phyloP scores from a whole-genome alignment of 2,113 vertebrate species.

The Pycnonotus jocosus region DNA sequence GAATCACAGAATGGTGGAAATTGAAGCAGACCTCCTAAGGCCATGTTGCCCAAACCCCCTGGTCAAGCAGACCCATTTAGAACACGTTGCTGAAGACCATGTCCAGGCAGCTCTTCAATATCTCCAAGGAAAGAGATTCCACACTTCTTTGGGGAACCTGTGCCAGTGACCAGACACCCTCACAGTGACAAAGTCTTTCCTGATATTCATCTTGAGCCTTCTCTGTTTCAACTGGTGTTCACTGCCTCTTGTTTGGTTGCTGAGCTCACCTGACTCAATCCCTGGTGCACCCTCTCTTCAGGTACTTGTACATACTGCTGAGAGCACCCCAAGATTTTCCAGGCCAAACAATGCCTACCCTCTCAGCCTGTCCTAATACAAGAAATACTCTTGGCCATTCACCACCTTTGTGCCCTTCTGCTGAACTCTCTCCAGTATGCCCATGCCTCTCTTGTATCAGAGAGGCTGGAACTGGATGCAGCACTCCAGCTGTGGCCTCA shows the following conservation, averaged over 20 bases:
- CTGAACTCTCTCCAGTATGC: neutral
- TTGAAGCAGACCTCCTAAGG: neutral
- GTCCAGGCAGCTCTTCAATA: neutral
- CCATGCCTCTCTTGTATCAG: too few species aligned
- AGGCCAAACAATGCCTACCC: neutral
- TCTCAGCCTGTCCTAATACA: neutral
- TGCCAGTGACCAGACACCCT: neutral
- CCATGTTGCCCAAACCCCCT: neutral
- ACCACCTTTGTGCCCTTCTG: neutral
- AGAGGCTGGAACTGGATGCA: neutral
- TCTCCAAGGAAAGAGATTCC: neutral
- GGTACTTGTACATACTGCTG: too few species aligned
- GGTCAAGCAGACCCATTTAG: neutral
- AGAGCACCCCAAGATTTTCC: neutral
- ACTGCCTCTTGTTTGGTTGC: neutral
- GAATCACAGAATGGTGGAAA: neutral
- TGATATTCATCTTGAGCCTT: neutral
- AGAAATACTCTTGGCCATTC: neutral
- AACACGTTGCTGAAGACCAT: neutral
- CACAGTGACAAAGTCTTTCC: neutral
- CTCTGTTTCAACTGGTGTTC: rapidly evolving
- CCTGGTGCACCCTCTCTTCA: neutral
- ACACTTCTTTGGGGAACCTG: neutral
- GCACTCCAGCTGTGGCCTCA: neutral
- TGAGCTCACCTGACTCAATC: neutral